A percentile compares a stretch with the other conserved stretches of the same genome.
Evolutionary conservation across 2,797 vertebrate species (phyloP).

Genomic region (Todus mexicanus): DNA sequence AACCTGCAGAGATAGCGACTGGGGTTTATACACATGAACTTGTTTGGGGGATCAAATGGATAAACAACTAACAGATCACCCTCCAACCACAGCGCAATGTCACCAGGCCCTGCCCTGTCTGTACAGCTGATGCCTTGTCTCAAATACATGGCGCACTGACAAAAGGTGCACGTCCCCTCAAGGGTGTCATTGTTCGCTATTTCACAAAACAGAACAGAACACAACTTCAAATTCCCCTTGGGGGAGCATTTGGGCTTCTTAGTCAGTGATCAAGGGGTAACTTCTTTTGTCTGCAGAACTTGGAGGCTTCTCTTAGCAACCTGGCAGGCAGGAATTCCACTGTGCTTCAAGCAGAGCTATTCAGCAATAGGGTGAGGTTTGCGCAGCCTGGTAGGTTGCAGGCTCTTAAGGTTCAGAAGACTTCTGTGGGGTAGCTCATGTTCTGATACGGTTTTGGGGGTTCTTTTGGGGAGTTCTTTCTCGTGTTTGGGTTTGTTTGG

Average conservation of each 20-base stretch:
- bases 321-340: not conserved
- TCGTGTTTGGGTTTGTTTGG: not conserved
- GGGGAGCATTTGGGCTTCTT: not conserved
- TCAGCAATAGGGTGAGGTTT: not conserved
- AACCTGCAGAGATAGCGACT: not conserved
- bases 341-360: not conserved
- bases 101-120: not conserved
- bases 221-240: not conserved
- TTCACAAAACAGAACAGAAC: slow-evolving; percentile 24
- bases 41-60: not conserved
- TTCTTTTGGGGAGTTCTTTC: not conserved
- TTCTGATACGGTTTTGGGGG: not conserved
- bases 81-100: not conserved
- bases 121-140: not conserved
- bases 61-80: not conserved
- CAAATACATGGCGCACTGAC: not conserved
- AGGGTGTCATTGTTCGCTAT: not conserved
- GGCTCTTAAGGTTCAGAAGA: not conserved
- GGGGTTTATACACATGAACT: not conserved
- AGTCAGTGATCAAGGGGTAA: not conserved
- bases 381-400: not conserved
- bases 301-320: not conserved
- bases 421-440: not conserved
- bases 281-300: not conserved
- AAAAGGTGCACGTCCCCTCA: slow-evolving; percentile 31